Conservation (phyloP, 2,113 vertebrate species). For the Dasyprocta punctata region DNA sequence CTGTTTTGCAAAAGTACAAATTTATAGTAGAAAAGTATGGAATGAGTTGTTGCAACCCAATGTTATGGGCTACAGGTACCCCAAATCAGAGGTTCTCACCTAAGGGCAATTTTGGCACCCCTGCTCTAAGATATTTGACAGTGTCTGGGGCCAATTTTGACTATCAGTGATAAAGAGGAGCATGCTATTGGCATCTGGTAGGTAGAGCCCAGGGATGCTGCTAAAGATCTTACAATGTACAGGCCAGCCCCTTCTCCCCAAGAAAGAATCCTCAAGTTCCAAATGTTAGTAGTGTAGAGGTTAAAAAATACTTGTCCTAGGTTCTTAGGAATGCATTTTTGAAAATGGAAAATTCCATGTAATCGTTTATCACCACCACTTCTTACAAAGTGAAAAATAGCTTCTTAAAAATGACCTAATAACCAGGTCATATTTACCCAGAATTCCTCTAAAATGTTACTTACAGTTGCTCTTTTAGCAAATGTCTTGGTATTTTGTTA, state of each 20-base stretch:
- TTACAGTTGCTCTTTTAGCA: not conserved
- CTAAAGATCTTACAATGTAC: not conserved
- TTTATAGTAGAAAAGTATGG: not conserved
- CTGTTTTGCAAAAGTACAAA: not conserved
- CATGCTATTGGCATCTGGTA: not conserved
- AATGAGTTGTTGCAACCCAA: not conserved
- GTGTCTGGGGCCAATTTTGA: not conserved
- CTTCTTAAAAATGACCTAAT: constrained; percentile 1
- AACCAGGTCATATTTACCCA: not conserved
- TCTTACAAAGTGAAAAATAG: not conserved
- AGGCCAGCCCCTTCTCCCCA: not conserved
- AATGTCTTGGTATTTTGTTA: constrained; percentile 33
- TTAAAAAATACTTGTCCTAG: not conserved
- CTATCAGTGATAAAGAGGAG: not conserved
- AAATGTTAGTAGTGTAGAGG: not conserved
- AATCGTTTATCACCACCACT: not conserved
- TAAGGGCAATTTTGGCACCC: not conserved
- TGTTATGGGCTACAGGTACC: too few relatives aligned
- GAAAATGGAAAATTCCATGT: not conserved
- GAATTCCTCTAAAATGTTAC: not conserved
- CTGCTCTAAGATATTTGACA: not conserved
- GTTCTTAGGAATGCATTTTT: not conserved
- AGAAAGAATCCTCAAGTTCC: not conserved
- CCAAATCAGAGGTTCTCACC: too few relatives aligned
- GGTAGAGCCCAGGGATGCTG: not conserved